phyloP scores from a whole-genome alignment of 2,888 invertebrate species.

The Glyphotaelius pellucidus region DNA sequence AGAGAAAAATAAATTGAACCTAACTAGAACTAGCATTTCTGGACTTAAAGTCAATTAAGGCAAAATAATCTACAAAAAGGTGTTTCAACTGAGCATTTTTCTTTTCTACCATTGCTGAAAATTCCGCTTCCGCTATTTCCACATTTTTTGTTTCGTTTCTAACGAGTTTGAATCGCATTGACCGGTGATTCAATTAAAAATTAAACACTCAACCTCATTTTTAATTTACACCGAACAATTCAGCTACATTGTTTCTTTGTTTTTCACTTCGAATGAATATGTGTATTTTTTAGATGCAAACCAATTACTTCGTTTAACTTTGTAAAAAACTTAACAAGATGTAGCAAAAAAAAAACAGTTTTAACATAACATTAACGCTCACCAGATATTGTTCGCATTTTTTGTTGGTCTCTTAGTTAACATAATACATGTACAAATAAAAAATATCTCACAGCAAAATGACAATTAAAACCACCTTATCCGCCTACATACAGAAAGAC shows the following conservation, averaged over 20 bases:
- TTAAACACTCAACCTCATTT: background rate
- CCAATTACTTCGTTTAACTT: background rate
- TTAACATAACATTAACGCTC: too few species aligned
- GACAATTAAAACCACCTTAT: background rate
- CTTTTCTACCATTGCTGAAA: background rate
- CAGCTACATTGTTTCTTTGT: background rate
- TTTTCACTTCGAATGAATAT: background rate
- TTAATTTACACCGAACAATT: background rate
- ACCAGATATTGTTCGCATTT: too few species aligned
- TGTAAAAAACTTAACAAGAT: background rate
- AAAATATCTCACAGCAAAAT: background rate
- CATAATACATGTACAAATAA: background rate
- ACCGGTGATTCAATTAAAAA: slow-evolving; percentile 2
- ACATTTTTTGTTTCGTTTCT: background rate
- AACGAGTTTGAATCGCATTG: background rate
- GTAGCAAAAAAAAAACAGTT: background rate
- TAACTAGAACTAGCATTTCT: background rate
- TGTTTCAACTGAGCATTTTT: background rate
- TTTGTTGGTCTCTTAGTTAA: too few species aligned
- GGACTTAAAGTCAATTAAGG: background rate
- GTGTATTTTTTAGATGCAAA: background rate
- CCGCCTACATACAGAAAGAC: background rate
- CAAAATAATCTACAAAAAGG: background rate
- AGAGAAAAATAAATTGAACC: slow-evolving; percentile 49
- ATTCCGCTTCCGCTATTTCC: background rate